A percentile compares a stretch with the other conserved stretches of the same genome.
Evolutionary conservation across 2,797 vertebrate species (phyloP).

Genomic region (Paratrypauchen microcephalus): DNA sequence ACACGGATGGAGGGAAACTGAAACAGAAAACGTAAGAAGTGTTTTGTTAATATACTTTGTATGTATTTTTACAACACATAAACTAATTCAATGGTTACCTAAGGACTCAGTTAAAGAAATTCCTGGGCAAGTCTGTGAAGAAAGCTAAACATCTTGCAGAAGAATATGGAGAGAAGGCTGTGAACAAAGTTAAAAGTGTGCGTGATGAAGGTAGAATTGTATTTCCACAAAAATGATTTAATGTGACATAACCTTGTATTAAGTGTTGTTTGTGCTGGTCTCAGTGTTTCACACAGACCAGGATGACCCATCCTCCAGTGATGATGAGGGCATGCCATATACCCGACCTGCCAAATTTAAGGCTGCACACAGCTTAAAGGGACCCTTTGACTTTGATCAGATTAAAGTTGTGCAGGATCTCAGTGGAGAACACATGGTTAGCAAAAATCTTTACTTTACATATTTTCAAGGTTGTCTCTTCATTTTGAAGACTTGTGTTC

Average conservation of each 20-base stretch:
- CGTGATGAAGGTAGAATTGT: conserved; percentile 88
- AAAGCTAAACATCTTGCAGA: conserved; percentile 95
- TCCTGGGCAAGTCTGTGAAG: conserved; percentile 96
- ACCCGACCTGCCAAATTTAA: conserved; percentile 97
- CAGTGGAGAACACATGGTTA: conserved; percentile 96
- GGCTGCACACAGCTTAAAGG: conserved; percentile 97
- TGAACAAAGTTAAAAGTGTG: conserved; percentile 98
- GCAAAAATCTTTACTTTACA: not conserved
- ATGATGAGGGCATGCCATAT: conserved; percentile 98
- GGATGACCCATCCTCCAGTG: conserved; percentile 96
- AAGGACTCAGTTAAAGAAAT: conserved; percentile 95
- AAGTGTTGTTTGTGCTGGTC: not conserved
- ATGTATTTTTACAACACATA: not conserved
- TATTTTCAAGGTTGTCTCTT: not conserved
- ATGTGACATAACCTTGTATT: not conserved
- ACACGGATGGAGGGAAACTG: conserved; percentile 92
- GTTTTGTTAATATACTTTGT: not conserved
- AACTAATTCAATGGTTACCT: conserved; percentile 15
- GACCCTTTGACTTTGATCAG: conserved; percentile 98
- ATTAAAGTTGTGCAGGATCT: conserved; percentile 97
- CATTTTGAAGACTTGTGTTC: not conserved
- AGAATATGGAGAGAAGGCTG: conserved; percentile 95
- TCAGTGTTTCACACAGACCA: conserved; percentile 96
- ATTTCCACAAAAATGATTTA: not conserved
- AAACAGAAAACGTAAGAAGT: conserved; percentile 94